These are phyloP conservation scores for Poeciliopsis prolifica DNA, from an alignment of 2,113 vertebrate species.

Conservation along the genomic window DNA sequence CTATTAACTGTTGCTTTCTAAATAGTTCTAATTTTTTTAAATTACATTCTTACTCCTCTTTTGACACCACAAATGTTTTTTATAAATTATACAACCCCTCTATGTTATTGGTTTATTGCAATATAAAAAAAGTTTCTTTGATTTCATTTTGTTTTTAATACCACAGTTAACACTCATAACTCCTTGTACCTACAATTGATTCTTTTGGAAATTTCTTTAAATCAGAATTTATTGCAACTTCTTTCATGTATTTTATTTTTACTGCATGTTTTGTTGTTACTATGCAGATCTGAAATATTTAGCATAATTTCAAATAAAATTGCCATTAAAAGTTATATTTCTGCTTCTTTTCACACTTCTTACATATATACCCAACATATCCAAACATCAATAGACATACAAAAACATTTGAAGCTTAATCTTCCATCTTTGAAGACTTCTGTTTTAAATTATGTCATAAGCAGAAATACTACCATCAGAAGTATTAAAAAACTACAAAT, in stretches of 20 bases:
- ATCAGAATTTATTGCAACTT: constrained; percentile 10
- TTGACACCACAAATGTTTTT: neutral
- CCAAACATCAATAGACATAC: too few relatives aligned
- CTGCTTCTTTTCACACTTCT: neutral
- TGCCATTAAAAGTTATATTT: constrained; percentile 4
- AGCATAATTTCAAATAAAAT: constrained; percentile 57
- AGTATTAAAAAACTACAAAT: too few relatives aligned
- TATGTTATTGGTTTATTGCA: neutral
- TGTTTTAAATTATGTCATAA: too few relatives aligned
- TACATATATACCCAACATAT: neutral
- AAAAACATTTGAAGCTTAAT: too few relatives aligned
- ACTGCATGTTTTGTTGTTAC: constrained; percentile 1
- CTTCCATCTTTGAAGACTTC: too few relatives aligned
- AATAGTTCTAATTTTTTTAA: neutral
- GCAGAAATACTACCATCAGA: too few relatives aligned
- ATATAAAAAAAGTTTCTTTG: neutral
- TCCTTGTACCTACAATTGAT: neutral
- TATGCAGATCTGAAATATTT: constrained; percentile 7
- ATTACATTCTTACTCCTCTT: neutral
- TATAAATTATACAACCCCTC: neutral
- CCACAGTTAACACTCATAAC: neutral
- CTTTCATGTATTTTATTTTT: constrained; percentile 4
- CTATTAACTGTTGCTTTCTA: neutral
- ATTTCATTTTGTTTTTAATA: neutral
- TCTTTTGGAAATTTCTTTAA: neutral